Conservation (phyloP, 2,797 vertebrate genomes). For the Carduelis carduelis region DNA sequence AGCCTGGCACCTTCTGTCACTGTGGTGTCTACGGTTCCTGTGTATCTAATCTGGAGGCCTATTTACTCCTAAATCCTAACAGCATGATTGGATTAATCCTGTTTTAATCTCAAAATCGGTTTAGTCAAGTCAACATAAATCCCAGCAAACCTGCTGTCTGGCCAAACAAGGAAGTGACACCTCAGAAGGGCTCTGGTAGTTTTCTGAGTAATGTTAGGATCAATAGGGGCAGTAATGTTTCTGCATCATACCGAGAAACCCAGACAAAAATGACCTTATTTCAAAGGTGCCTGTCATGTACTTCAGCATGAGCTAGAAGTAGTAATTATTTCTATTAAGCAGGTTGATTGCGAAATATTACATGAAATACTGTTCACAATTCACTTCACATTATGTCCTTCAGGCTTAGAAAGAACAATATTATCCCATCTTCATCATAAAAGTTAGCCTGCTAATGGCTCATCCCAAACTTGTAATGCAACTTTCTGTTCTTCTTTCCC, state of each 20-base stretch:
- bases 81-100: not conserved
- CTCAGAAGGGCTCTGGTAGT: not conserved
- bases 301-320: not conserved
- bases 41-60: not conserved
- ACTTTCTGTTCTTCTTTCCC: not conserved
- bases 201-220: not conserved
- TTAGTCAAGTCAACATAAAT: not conserved
- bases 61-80: slow-evolving; percentile 6
- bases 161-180: not conserved
- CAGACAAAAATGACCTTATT: not conserved
- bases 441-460: not conserved
- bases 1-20: not conserved
- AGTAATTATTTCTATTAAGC: not conserved
- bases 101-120: slow-evolving; percentile 18
- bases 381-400: not conserved
- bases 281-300: not conserved
- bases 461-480: not conserved
- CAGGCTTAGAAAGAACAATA: not conserved
- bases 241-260: not conserved
- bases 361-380: not conserved
- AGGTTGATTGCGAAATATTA: not conserved
- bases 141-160: not conserved
- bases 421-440: not conserved
- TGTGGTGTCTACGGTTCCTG: accelerated
- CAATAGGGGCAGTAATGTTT: not conserved